Evolutionary conservation across 2,113 vertebrate genomes (phyloP), one percentile per base, ranked within the genome.

Genomic region (Myotis davidii): DNA sequence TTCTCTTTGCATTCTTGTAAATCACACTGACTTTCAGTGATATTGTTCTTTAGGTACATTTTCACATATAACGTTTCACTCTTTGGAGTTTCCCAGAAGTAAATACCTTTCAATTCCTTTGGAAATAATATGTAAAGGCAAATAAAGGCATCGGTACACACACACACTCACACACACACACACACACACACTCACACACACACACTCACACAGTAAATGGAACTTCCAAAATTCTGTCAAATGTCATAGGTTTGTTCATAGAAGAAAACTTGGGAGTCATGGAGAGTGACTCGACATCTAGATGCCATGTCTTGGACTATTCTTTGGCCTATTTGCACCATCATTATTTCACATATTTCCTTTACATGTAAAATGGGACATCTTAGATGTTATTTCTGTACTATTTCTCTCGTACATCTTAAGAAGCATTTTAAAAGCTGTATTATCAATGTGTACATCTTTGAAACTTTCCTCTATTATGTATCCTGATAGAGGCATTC

Each of bases 301-400:
- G 82, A 42, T 65, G 27, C 9, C 64, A 54, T 45, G 29, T 14
- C 52, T 81, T 2, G 82, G 37, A 64, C 10, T 29, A 4, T 18
- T 89, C 12, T 83, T 74, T 65, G 45, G 34, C 48, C 48, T 76
- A 48, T 73, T 73, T 59, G 3, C 10, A 42, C 20, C 10, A 85
- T 34, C 4, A 65, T 91, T 88, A 64, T 50, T 95, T 98, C n/a
- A 93, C 59, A 69, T 91, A 14, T 74, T 97, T 96, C 73, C n/a
- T 88, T 34, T 21, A 86, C 10, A 5, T 42, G 7, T 34, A 84
- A 93, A 86, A 32, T 42, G 16, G 48, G 6, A 4, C 11, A 78
- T 73, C 45, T 92, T 56, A 88, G 78, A 56, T 76, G 59, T 37
- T n/a, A 91, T 86, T 73, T 92, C 7, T 94, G 2, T n/a, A 23